Evolutionary conservation across 2,888 invertebrate genomes (phyloP), one percentile per base, ranked within the genome.

Genomic region (Phragmatobia fuliginosa): DNA sequence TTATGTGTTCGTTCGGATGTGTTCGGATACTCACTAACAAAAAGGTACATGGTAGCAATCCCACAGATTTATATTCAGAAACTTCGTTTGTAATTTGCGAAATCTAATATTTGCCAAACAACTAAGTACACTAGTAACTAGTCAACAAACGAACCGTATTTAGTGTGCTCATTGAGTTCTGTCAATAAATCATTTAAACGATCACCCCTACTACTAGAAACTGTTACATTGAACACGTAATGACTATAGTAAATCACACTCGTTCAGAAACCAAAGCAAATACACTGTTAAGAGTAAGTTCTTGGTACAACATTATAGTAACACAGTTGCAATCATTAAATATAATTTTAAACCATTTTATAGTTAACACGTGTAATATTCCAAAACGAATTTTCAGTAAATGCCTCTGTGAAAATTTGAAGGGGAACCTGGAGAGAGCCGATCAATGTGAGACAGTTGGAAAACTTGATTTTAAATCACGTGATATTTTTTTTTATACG

Each of bases 171-270:
- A 56, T 38, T 56, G 56, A 65, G 52, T 56, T 28, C 25, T 18
- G 65, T 38, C 38, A 65, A 58, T 56, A 58, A 36, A 21, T 49
- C 28, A 52, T 65, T 36, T 38, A 65, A 65, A 65, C 56, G 14
- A 21, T 56, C 28, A 38, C 11, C 56, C 38, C 65, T 28, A 65
- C 56, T 31, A 32, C 28, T 31, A 21, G 38, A 65, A 36, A 65
- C 28, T 8, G 56, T 31, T 56, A 28, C 31, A 18, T 36, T 38
- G 21, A 52, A 25, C 52, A 52, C n/a, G 11, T 33, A 16, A 31
- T 32, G 11, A 49, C 49, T 31, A 5, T 21, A 8, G 52, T 52
- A 52, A 52, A 52, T 25, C 25, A 52, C 2, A 25, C 25, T 25
- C 25, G 25, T 52, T 7, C 8, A 59, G 58, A 59, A 59, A 32